Base-by-base conservation (phyloP, 1,140 invertebrate species). In the Ceratitis capitata region DNA sequence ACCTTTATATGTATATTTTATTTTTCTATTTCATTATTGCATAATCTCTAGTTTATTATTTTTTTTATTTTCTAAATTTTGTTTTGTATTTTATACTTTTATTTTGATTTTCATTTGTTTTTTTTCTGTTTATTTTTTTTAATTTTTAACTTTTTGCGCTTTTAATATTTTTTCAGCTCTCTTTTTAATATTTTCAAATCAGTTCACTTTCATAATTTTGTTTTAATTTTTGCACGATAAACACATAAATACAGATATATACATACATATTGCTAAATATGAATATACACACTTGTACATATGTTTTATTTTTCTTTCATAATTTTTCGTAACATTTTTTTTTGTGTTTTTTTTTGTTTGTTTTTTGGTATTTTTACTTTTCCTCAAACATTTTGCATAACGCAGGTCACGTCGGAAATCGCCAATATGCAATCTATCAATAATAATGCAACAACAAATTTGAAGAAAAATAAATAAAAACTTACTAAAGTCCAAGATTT, bases 351-450 rank as follows among this genome's bases (percentile, higher is more conserved):
- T n/a, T n/a, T n/a, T n/a, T n/a, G n/a, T n/a, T n/a, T n/a, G n/a
- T n/a, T n/a, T n/a, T n/a, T 53, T 53, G 47, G 47, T 49, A 9
- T 69, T 1, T 39, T 69, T 69, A 90, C 88, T 90, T 90, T 90
- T 89, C 89, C 88, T 90, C 89, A 32, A 88, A 87, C 88, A 88
- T 74, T 90, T 90, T 90, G 89, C 89, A 90, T 90, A 90, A 90
- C 89, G 89, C 89, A 87, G 89, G 89, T 90, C 89, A 90, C 89
- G 89, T 90, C 89, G 89, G 89, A 90, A 90, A 90, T 90, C 89
- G 89, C 90, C 89, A 89, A 89, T 86, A 90, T 87, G 89, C 89
- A 89, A 90, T 90, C 89, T 90, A 90, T 90, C 89, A 90, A 90
- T 90, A 90, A 87, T 39, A 39, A n/a, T n/a, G n/a, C n/a, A n/a